Conservation (phyloP, 2,113 vertebrate genomes). For the Brienomyrus longianalis region DNA sequence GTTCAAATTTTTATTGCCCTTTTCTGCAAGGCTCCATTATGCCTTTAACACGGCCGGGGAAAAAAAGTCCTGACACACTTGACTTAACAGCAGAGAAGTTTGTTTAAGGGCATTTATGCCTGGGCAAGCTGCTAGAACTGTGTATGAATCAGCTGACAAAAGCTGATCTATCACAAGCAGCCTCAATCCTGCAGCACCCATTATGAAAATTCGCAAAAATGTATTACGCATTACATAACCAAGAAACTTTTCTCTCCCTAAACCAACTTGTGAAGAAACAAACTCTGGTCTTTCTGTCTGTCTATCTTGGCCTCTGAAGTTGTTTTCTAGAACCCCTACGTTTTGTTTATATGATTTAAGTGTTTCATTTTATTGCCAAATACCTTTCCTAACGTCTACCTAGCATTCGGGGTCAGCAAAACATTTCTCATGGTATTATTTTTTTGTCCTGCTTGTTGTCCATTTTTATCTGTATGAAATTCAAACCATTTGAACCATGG, state of each 20-base stretch:
- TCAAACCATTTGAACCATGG: background rate
- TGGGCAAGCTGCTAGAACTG: background rate
- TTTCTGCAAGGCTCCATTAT: background rate
- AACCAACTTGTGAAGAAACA: background rate
- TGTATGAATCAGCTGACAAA: constrained; percentile 2
- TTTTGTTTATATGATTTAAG: background rate
- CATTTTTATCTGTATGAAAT: background rate
- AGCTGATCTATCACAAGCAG: background rate
- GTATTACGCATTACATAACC: background rate
- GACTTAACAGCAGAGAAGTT: constrained; percentile 3
- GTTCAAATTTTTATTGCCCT: background rate
- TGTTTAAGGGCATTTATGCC: background rate
- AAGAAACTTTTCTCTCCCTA: background rate
- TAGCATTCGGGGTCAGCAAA: background rate
- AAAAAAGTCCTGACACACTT: background rate
- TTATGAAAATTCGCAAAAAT: background rate
- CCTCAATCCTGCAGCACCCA: background rate
- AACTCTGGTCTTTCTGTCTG: background rate
- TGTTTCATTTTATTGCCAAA: background rate
- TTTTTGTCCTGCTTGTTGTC: background rate
- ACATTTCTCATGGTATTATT: background rate
- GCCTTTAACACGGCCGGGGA: background rate
- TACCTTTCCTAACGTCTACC: background rate
- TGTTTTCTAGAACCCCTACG: no score
- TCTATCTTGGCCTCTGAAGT: background rate